phyloP scores from a whole-genome alignment of 2,888 invertebrate genomes.

The Drosophila peninsularis region DNA sequence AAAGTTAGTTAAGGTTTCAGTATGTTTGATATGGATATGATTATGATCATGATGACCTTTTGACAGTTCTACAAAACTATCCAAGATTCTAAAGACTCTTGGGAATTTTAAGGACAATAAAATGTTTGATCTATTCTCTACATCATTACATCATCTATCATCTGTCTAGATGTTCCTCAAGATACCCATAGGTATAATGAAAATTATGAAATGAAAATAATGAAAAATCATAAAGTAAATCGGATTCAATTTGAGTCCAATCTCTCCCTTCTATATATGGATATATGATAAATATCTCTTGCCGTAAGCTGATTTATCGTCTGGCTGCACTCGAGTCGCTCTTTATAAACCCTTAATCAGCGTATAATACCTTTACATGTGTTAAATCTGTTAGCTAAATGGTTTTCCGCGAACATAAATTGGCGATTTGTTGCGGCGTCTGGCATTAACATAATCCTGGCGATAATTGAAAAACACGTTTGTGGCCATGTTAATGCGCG shows the following conservation, averaged over 20 bases:
- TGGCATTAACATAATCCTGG: constrained; percentile 75
- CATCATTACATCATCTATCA: too few species aligned
- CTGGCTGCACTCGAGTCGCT: constrained; percentile 16
- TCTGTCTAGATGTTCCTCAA: too few species aligned
- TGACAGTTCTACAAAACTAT: too few species aligned
- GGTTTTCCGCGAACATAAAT: constrained; percentile 64
- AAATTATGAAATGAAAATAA: too few species aligned
- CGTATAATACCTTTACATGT: constrained; percentile 66
- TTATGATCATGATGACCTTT: too few species aligned
- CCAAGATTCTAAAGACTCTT: too few species aligned
- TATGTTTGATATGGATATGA: too few species aligned
- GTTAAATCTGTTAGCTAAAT: constrained; percentile 73
- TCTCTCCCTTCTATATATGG: background rate
- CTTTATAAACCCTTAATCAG: constrained; percentile 34
- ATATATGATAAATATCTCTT: background rate
- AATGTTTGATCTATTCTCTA: too few species aligned
- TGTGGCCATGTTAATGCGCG: constrained; percentile 69
- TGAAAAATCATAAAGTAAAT: background rate
- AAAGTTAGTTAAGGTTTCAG: too few species aligned
- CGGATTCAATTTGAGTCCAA: background rate
- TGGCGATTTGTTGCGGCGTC: constrained; percentile 70
- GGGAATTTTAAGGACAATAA: too few species aligned
- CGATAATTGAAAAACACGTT: constrained; percentile 80
- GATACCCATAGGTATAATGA: too few species aligned
- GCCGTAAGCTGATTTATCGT: constrained; percentile 22